Evolutionary conservation across 2,113 vertebrate species (phyloP), one percentile per base, ranked within the genome.

Genomic region (Aspidoscelis tigris): DNA sequence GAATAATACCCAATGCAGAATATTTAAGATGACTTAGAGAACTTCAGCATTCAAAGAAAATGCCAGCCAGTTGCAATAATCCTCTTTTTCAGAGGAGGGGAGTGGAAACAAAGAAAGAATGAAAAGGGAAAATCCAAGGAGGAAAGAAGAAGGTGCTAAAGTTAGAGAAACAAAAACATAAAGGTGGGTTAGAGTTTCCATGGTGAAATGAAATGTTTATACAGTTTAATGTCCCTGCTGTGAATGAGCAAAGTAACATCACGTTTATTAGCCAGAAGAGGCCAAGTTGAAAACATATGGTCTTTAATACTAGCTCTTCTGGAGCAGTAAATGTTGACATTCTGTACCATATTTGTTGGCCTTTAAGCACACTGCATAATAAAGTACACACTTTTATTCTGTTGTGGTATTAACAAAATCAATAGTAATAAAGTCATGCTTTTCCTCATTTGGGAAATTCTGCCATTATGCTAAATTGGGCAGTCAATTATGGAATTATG

Each of bases 1-100:
- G 70, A 93, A 87, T 93, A 94, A 94, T 92, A 93, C 84, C 88
- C 93, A 91, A 83, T 88, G 86, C 86, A 91, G 91, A 92, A 86
- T 91, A 92, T 90, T 91, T 93, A 88, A 95, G 86, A 91, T 86
- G 82, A 55, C 83, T 91, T 83, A 84, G 86, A 83, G 91, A 66
- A 79, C 81, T 91, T 93, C 92, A 82, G 78, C 83, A 89, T 93
- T 93, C 87, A 78, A 83, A 86, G 65, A 81, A 93, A 90, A 76
- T 82, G 85, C 58, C 88, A 93, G 87, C 3, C 80, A 89, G 75
- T 91, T 91, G 8, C 79, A 89, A 81, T 93, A 88, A 90, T 89
- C 55, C 83, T 91, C 78, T 87, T 88, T 86, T 69, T 43, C 3
- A 16, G 71, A 61, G 18, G 24, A 43, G 47, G 4, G 33, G 33